Base-by-base conservation (phyloP, 1,140 invertebrate genomes). In the Pinna nobilis region DNA sequence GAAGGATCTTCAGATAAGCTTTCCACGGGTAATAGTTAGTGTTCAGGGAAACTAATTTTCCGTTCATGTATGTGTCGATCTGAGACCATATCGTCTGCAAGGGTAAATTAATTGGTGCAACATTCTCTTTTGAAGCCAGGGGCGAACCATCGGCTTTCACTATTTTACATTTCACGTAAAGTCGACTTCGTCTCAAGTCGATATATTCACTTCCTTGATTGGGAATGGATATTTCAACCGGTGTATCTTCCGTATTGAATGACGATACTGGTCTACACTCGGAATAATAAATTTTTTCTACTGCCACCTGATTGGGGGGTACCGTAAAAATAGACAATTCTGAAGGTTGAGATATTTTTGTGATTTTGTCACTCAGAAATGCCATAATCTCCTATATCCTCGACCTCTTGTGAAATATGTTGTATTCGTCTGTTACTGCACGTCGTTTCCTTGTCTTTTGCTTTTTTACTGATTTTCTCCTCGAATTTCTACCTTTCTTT, bases 191-290 rank as follows among this genome's bases (percentile, higher is more conserved):
- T 35, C 59, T 47, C 2, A 70, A 28, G 51, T 70, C 68, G 25
- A 70, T 33, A 28, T 70, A 70, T 53, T 71, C 69, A 25, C 41
- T 49, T 5, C 60, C 69, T 9, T 57, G 49, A 32, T 44, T 32
- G 7, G 68, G 51, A 32, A 74, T 57, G 33, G 63, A 57, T 69
- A 77, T 64, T 60, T 69, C 69, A 18, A 72, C 37, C 3, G 75
- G 69, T 41, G 67, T 39, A 15, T 37, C 37, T 13, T 53, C 70
- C 3, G 60, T 57, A 37, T 47, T 70, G 35, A 47, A 70, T 9
- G 55, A 33, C 5, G 68, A 67, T n/a, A 73, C 11, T 23, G 76
- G 66, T 44, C 70, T 33, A 65, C 35, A 66, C 70, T 78, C 76
- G 1, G 53, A 25, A 47, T 44, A 72, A 41, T 77, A 73, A 28